These are phyloP conservation scores for Gari tellinella DNA, from an alignment of 2,888 invertebrate genomes.

Conservation along the genomic window DNA sequence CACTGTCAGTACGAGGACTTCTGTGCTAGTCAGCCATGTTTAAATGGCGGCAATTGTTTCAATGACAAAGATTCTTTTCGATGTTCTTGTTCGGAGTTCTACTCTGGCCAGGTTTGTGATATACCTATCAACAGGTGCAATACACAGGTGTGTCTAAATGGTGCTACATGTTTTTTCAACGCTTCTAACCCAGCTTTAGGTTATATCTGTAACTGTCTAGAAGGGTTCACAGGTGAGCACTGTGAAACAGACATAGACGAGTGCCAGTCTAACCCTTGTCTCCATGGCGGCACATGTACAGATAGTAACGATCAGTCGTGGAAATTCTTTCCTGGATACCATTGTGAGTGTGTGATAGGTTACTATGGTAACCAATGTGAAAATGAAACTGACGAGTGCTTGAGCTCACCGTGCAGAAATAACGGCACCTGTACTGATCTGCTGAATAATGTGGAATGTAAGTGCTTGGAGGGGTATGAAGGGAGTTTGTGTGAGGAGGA, in stretches of 20 bases:
- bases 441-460: conserved; percentile 88
- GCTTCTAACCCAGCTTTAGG: conserved; percentile 18
- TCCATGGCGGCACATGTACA: conserved; percentile 96
- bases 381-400: conserved; percentile 65
- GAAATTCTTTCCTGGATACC: conserved; percentile 70
- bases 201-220: conserved; percentile 65
- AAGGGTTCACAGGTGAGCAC: conserved; percentile 70
- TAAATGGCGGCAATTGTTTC: conserved; percentile 66
- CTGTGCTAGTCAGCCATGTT: conserved; percentile 69
- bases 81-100: conserved; percentile 71
- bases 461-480: conserved; percentile 56
- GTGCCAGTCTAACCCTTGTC: conserved; percentile 97
- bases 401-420: conserved; percentile 64
- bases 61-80: conserved; percentile 60
- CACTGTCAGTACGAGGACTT: conserved; percentile 73
- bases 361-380: conserved; percentile 66
- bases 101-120: conserved; percentile 73
- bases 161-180: conserved; percentile 72
- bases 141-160: conserved; percentile 85
- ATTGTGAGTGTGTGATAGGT: conserved; percentile 65
- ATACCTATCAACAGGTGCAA: conserved; percentile 67
- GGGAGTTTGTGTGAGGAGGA: conserved; percentile 89
- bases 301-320: conserved; percentile 85
- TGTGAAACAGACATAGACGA: conserved; percentile 91
- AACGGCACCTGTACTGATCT: conserved; percentile 68